phyloP scores from a whole-genome alignment of 2,113 vertebrate genomes.

The Eleginops maclovinus region DNA sequence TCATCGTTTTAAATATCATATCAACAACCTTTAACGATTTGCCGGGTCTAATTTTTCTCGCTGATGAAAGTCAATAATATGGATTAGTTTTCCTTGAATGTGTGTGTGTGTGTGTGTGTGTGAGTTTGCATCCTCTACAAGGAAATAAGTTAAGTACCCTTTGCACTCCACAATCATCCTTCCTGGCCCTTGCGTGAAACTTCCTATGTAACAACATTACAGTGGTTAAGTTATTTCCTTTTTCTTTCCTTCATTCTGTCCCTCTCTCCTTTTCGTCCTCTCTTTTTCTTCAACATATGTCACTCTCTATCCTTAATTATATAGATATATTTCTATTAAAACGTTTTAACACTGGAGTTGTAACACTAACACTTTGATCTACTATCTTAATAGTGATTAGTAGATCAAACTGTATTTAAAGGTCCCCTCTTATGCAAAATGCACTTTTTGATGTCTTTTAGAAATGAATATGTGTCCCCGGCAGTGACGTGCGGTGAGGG shows the following conservation, averaged over 20 bases:
- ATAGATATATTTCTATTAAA: no score
- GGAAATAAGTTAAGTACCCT: conserved; percentile 40
- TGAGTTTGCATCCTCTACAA: conserved; percentile 6
- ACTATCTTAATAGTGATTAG: no score
- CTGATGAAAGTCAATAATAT: conserved; percentile 71
- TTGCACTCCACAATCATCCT: conserved; percentile 27
- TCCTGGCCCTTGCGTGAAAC: conserved; percentile 49
- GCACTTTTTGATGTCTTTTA: no score
- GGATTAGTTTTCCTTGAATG: conserved; percentile 46
- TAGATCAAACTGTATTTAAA: no score
- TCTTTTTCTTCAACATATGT: background rate
- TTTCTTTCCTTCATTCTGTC: background rate
- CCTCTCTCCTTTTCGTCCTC: background rate
- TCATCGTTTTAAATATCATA: conserved; percentile 73
- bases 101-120: conserved; percentile 21
- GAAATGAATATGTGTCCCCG: no score
- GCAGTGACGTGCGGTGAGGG: no score
- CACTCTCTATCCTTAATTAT: background rate
- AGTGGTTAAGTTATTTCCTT: conserved; percentile 1
- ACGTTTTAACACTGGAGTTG: no score
- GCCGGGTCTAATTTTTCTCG: conserved; percentile 51
- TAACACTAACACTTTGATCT: no score
- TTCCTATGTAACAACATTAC: conserved; percentile 2
- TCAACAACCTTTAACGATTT: conserved; percentile 64
- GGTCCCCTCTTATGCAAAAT: no score